Evolutionary conservation across 2,888 invertebrate species (phyloP), one percentile per base, ranked within the genome.

Genomic region (Horisme vitalbata): DNA sequence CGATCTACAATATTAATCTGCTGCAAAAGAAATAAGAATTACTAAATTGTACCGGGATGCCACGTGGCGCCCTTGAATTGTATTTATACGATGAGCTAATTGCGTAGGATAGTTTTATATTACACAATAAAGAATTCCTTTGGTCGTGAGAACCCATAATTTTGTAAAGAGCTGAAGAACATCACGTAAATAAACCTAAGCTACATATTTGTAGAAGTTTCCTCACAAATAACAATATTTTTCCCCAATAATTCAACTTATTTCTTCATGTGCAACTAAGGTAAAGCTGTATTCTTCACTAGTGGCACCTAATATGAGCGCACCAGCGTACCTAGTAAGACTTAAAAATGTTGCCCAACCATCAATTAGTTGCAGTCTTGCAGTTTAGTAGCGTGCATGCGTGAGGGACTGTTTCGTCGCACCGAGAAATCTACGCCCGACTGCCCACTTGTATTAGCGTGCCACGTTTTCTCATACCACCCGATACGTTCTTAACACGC

Each of bases 281-380:
- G 41, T 54, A 61, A 63, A 61, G 52, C 32, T 26, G 63, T 61
- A 72, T 71, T 71, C 68, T 63, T 75, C 78, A 75, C 76, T 75
- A 71, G 73, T 64, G 73, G 61, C 64, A 67, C 73, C 64, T 60
- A 18, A 61, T 57, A 59, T 68, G 63, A 57, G 10, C n/a, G 6
- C 27, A 28, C 15, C 23, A 28, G 10, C 9, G 8, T 33, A 11
- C 41, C 2, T 5, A 18, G 1, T 18, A 18, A 2, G 4, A 2
- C 18, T 34, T 18, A 62, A 58, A 55, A 55, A 55, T 55, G 59
- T 71, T 70, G 60, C 66, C 63, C 63, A 54, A 59, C 35, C 20
- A 20, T 9, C 55, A 58, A 63, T 63, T 67, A 71, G 59, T 55
- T 63, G 58, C 58, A 66, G 64, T 61, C 59, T 64, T 32, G 35